A percentile compares a stretch with the other conserved stretches of the same genome.
These are phyloP conservation scores for Leptopterna dolabrata DNA, from an alignment of 2,888 invertebrate genomes.

Conservation along the genomic window DNA sequence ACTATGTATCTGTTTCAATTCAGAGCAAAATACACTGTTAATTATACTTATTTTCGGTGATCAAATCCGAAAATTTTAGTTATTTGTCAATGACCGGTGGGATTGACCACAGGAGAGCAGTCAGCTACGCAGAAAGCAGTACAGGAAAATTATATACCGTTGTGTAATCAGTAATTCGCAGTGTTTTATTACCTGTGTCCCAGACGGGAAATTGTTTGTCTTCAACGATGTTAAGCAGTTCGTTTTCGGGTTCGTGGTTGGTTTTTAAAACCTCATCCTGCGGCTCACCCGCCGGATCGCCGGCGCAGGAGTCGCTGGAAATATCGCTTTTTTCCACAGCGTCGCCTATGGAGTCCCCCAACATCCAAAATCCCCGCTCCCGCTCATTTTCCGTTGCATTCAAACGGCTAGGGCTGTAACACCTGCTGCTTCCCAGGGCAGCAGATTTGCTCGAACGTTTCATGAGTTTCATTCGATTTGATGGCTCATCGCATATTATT, in stretches of 20 bases:
- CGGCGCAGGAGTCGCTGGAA: neutral
- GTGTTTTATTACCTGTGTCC: neutral
- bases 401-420: neutral
- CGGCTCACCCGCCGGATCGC: neutral
- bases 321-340: neutral
- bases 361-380: neutral
- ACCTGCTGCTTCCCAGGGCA: neutral
- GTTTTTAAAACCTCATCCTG: neutral
- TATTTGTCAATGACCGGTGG: no score
- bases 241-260: neutral
- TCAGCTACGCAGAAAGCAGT: no score
- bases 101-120: no score
- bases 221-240: no score
- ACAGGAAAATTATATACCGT: no score
- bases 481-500: conserved; percentile 30
- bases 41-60: no score
- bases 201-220: no score
- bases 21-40: no score
- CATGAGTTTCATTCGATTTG: conserved; percentile 10
- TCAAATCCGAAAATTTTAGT: no score
- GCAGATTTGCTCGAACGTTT: neutral
- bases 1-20: no score
- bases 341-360: neutral
- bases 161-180: no score
- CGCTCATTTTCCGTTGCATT: neutral